These are phyloP conservation scores for Lordiphosa clarofinis DNA, from an alignment of 1,140 invertebrate species.

Conservation along the genomic window DNA sequence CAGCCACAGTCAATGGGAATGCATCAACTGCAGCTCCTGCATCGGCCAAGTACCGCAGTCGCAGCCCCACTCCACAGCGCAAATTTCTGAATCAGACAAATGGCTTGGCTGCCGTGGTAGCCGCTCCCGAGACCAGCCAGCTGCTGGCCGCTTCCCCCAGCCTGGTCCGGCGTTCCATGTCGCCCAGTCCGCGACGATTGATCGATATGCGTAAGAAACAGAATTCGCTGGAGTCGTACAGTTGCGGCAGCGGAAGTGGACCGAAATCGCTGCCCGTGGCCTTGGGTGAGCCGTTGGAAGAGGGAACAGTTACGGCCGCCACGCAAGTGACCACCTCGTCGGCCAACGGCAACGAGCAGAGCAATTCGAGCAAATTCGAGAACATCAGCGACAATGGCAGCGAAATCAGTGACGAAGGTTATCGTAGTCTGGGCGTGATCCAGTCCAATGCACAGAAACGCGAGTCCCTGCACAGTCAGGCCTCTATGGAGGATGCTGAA, in stretches of 20 bases:
- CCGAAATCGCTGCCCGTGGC: conserved; percentile 58
- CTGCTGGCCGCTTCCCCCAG: conserved; percentile 36
- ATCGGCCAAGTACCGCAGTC: conserved; percentile 80
- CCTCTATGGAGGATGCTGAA: conserved; percentile 85
- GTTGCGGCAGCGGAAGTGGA: conserved; percentile 18
- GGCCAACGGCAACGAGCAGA: conserved; percentile 49
- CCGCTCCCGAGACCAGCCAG: conserved; percentile 10
- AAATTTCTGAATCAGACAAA: conserved; percentile 64
- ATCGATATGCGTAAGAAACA: conserved; percentile 75
- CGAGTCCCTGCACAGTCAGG: conserved; percentile 84
- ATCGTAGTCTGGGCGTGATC: conserved; percentile 88
- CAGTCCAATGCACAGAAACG: conserved; percentile 83
- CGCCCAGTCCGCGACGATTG: conserved; percentile 79
- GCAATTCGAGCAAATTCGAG: conserved; percentile 78
- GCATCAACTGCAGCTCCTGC: conserved; percentile 20
- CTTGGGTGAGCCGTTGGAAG: background rate
- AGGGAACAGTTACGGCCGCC: background rate
- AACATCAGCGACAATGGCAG: conserved; percentile 90
- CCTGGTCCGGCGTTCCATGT: conserved; percentile 70
- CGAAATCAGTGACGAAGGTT: conserved; percentile 92
- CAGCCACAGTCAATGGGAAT: conserved; percentile 1
- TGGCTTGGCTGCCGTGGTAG: conserved; percentile 2
- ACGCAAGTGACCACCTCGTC: background rate
- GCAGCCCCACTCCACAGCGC: conserved; percentile 81
- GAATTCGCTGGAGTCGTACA: conserved; percentile 57